Percentiles rank a stretch among this genome's conserved stretches.
These are phyloP conservation scores for Clinocottus analis DNA, from an alignment of 2,113 vertebrate species.

Conservation along the genomic window DNA sequence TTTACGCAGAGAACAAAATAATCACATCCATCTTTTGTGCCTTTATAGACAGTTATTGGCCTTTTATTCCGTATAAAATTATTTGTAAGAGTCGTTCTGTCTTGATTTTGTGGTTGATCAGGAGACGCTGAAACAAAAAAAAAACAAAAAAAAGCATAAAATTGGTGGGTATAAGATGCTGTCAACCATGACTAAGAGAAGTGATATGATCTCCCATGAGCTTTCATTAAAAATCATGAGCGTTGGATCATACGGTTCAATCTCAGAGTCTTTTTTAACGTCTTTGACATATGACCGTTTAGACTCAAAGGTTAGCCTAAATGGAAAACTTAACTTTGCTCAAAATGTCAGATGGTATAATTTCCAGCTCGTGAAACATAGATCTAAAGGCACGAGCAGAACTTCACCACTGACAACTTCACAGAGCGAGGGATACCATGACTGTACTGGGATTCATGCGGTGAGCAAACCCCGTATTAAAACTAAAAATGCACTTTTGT, in stretches of 20 bases:
- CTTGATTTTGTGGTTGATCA: slow-evolving; percentile 6
- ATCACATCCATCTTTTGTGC: neutral
- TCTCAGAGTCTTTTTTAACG: slow-evolving; percentile 7
- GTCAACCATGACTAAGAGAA: slow-evolving; percentile 18
- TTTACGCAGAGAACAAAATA: neutral
- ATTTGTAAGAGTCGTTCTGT: neutral
- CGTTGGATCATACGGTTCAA: neutral
- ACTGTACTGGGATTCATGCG: neutral
- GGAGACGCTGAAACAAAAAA: slow-evolving; percentile 12
- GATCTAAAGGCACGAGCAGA: slow-evolving; percentile 30
- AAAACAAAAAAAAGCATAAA: neutral
- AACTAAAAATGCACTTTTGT: slow-evolving; percentile 61
- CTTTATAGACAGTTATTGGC: slow-evolving; percentile 3
- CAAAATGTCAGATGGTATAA: slow-evolving; percentile 27
- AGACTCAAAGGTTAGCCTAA: slow-evolving; percentile 2
- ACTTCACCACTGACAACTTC: slow-evolving; percentile 24
- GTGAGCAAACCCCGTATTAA: slow-evolving; percentile 46
- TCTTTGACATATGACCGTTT: slow-evolving; percentile 10
- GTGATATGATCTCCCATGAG: slow-evolving; percentile 6
- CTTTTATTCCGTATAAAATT: neutral
- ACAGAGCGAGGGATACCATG: slow-evolving; percentile 14
- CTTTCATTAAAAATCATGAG: slow-evolving; percentile 1
- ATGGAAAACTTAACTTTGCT: slow-evolving; percentile 22
- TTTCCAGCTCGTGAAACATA: slow-evolving; percentile 42
- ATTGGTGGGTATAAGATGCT: neutral